A percentile compares a stretch with the other conserved stretches of the same genome.
Conservation (phyloP, 2,888 invertebrate genomes). For the Hypomecis atomaria region DNA sequence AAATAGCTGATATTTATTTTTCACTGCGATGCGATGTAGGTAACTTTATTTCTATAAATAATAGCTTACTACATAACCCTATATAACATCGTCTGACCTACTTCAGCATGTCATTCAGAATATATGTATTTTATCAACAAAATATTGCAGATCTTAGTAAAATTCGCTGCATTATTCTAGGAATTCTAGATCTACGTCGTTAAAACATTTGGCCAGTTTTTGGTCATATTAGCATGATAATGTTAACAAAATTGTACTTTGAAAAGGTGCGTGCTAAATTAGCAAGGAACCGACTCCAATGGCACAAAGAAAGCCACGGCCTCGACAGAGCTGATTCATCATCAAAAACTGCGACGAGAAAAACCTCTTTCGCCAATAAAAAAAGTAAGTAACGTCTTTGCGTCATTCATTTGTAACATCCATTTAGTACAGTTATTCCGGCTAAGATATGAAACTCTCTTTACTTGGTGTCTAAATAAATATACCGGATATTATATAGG, state of each 20-base stretch:
- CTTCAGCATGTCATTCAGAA: not conserved
- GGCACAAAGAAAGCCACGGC: constrained; percentile 24
- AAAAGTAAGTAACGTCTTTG: not conserved
- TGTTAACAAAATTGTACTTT: not conserved
- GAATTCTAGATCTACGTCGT: not conserved
- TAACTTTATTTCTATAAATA: too few species aligned
- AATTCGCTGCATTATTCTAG: not conserved
- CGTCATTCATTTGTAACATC: not conserved
- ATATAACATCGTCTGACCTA: constrained; percentile 18
- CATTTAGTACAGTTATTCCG: too few species aligned
- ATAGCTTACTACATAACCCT: too few species aligned
- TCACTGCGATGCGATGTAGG: too few species aligned
- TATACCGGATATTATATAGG: too few species aligned
- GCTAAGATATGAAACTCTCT: too few species aligned
- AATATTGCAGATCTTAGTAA: not conserved
- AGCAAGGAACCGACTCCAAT: constrained; percentile 9
- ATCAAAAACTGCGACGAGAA: constrained; percentile 7
- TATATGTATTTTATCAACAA: not conserved
- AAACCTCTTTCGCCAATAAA: not conserved
- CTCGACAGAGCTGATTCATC: constrained; percentile 21
- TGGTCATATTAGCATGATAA: too few species aligned
- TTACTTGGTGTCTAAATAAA: too few species aligned
- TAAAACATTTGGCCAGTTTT: not conserved
- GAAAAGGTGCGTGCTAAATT: constrained; percentile 9
- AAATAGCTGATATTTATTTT: too few species aligned